phyloP scores from a whole-genome alignment of 2,888 invertebrate genomes.

The Dermolepida albohirtum region DNA sequence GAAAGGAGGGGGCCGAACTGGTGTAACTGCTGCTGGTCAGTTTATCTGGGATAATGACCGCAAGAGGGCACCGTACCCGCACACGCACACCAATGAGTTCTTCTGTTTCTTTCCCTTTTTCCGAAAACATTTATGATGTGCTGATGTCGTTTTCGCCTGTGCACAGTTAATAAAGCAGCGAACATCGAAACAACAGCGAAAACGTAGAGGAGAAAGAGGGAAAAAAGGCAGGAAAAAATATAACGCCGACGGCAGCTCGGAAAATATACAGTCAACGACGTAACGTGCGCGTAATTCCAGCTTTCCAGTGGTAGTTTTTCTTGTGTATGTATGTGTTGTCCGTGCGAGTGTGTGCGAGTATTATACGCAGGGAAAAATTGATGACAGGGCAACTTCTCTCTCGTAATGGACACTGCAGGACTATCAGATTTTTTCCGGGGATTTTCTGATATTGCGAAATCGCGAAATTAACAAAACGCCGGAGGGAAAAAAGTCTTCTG shows the following conservation, averaged over 20 bases:
- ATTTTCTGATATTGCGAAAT: too few species aligned
- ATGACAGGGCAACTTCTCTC: constrained; percentile 2
- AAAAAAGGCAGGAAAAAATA: constrained; percentile 10
- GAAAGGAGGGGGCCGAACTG: constrained; percentile 24
- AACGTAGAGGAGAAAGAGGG: constrained; percentile 6
- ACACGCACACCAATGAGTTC: constrained; percentile 34
- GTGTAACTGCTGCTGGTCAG: constrained; percentile 50
- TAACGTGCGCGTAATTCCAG: not conserved
- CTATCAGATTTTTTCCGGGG: too few species aligned
- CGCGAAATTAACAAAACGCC: too few species aligned
- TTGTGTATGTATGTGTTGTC: too few species aligned
- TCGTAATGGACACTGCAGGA: not conserved
- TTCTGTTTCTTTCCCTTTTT: constrained; percentile 25
- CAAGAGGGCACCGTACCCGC: constrained; percentile 45
- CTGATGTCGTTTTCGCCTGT: constrained; percentile 26
- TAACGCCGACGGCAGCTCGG: constrained; percentile 3
- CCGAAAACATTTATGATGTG: constrained; percentile 40
- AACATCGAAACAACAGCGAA: constrained; percentile 10
- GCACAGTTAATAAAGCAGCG: constrained; percentile 27
- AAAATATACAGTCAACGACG: constrained; percentile 1
- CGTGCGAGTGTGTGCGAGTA: too few species aligned
- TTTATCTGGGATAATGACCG: constrained; percentile 52
- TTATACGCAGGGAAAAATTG: constrained; percentile 2
- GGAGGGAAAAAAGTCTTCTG: too few species aligned
- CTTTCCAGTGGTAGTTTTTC: not conserved